phyloP scores from a whole-genome alignment of 2,888 invertebrate genomes.

The Agrilus biguttatus region DNA sequence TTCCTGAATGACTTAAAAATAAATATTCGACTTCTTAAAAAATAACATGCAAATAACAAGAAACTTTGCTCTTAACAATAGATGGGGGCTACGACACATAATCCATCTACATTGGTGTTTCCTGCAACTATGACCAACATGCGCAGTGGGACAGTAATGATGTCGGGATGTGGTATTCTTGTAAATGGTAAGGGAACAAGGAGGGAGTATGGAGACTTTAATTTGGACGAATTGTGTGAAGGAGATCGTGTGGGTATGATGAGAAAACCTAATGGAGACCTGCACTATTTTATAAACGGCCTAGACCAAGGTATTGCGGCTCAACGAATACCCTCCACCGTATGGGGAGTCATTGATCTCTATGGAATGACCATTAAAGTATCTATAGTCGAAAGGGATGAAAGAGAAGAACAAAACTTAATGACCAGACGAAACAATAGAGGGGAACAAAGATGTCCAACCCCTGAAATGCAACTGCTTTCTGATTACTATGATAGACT shows the following conservation, averaged over 20 bases:
- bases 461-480: constrained; percentile 31
- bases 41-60: neutral
- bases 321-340: constrained; percentile 59
- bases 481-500: constrained; percentile 50
- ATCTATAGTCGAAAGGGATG: constrained; percentile 73
- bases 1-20: too few species aligned
- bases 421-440: constrained; percentile 51
- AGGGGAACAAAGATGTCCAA: constrained; percentile 27
- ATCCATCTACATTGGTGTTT: constrained; percentile 77
- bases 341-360: constrained; percentile 91
- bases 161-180: constrained; percentile 95
- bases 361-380: constrained; percentile 90
- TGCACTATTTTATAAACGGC: constrained; percentile 89
- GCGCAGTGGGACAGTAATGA: constrained; percentile 83
- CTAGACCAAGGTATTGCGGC: constrained; percentile 86
- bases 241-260: constrained; percentile 90
- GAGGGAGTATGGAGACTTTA: constrained; percentile 84
- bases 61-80: constrained; percentile 18
- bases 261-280: constrained; percentile 65
- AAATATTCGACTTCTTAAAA: neutral
- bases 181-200: constrained; percentile 90
- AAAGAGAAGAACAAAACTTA: constrained; percentile 61
- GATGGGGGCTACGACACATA: constrained; percentile 88
- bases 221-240: constrained; percentile 84
- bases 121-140: constrained; percentile 97